These are phyloP conservation scores for Melinaea marsaeus DNA, from an alignment of 2,888 invertebrate species.

Conservation along the genomic window DNA sequence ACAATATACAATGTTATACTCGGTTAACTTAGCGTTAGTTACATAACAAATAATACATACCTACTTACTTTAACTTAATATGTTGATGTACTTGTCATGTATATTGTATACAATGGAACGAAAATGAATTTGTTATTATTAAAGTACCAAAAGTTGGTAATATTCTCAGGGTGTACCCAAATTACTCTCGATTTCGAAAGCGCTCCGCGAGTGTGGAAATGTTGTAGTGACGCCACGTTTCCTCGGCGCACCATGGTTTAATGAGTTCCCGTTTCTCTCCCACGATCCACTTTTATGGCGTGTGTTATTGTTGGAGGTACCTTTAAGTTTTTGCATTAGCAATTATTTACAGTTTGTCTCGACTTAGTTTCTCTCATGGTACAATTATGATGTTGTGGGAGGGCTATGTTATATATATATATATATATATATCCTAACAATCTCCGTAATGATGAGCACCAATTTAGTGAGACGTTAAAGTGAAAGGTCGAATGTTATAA, in stretches of 20 bases:
- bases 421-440: constrained; percentile 66
- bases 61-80: no score
- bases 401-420: constrained; percentile 50
- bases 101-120: no score
- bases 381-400: constrained; percentile 72
- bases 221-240: constrained; percentile 67
- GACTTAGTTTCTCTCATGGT: constrained; percentile 62
- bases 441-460: constrained; percentile 53
- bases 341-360: constrained; percentile 71
- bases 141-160: neutral
- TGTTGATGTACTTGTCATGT: no score
- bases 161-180: constrained; percentile 9
- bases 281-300: constrained; percentile 71
- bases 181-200: constrained; percentile 72
- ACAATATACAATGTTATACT: neutral
- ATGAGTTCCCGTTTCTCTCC: constrained; percentile 73
- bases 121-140: no score
- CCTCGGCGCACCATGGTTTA: constrained; percentile 51
- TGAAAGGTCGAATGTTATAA: constrained; percentile 40
- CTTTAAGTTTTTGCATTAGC: constrained; percentile 67
- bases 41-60: no score
- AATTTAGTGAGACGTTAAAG: constrained; percentile 48
- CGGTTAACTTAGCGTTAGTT: no score
- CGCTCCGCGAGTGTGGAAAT: constrained; percentile 70
- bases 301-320: constrained; percentile 66